Evolutionary conservation across 2,797 vertebrate genomes (phyloP).

Genomic region (Falco columbarius): DNA sequence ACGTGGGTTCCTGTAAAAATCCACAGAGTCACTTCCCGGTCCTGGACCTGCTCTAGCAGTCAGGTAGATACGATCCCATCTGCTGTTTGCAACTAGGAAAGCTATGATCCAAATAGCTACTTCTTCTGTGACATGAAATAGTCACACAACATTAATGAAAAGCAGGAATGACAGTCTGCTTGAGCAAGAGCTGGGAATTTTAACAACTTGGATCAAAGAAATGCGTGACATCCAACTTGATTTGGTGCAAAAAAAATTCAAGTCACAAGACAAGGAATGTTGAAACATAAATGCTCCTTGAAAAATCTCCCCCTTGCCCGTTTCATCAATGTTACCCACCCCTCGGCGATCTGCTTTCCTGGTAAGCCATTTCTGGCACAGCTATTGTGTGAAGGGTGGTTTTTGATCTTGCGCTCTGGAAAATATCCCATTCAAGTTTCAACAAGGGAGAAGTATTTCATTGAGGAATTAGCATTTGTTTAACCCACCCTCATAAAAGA

Average conservation of each 20-base stretch:
- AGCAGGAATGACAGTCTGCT: not conserved
- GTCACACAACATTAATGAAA: not conserved
- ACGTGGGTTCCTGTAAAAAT: not conserved
- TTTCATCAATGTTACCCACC: not conserved
- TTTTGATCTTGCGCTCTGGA: conserved; percentile 26
- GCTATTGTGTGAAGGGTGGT: not conserved
- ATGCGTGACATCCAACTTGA: not conserved
- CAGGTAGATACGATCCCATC: not conserved
- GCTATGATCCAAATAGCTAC: not conserved
- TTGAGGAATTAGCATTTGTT: conserved; percentile 15
- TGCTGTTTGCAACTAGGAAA: not conserved
- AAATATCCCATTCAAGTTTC: conserved; percentile 49
- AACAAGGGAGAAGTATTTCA: conserved; percentile 26
- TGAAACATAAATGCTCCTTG: not conserved
- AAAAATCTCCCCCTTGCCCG: not conserved
- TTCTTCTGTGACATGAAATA: not conserved
- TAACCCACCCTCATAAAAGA: conserved; percentile 14
- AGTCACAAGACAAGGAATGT: not conserved
- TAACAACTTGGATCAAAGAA: not conserved
- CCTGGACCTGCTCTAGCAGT: not conserved
- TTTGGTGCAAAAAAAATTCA: not conserved
- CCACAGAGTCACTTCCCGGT: not conserved
- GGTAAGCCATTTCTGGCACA: conserved; percentile 7
- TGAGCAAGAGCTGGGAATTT: not conserved
- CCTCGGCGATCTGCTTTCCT: not conserved